A percentile compares a stretch with the other conserved stretches of the same genome.
These are phyloP conservation scores for Drosophila pseudotalamancana DNA, from an alignment of 2,888 invertebrate species.

Conservation along the genomic window DNA sequence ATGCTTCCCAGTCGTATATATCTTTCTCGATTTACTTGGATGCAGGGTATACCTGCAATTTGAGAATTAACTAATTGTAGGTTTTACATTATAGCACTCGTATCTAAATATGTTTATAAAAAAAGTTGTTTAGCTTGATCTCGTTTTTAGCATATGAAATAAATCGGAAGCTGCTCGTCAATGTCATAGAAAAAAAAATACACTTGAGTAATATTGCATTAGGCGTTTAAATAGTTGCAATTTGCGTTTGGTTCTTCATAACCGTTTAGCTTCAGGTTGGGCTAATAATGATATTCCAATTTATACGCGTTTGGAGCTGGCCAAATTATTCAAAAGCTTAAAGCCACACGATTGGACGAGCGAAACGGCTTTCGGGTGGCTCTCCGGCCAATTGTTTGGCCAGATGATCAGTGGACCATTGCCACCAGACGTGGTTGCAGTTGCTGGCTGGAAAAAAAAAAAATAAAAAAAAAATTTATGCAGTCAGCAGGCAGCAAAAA, in stretches of 20 bases:
- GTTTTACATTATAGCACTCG: constrained; percentile 36
- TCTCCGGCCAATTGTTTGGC: constrained; percentile 51
- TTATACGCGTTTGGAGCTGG: constrained; percentile 39
- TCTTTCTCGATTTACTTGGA: too few relatives aligned
- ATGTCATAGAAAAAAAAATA: constrained; percentile 19
- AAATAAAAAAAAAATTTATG: constrained; percentile 35
- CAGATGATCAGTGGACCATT: constrained; percentile 66
- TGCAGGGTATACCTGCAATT: constrained; percentile 18
- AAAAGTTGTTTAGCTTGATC: constrained; percentile 52
- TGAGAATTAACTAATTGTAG: constrained; percentile 51
- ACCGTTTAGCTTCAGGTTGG: neutral
- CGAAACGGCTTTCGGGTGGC: constrained; percentile 11
- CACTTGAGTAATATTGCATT: constrained; percentile 23
- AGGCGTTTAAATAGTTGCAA: constrained; percentile 6
- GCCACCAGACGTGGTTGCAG: constrained; percentile 56
- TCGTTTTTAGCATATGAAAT: constrained; percentile 19
- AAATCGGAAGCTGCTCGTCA: constrained; percentile 57
- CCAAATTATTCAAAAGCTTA: constrained; percentile 68
- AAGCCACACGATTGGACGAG: constrained; percentile 40
- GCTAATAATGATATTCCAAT: constrained; percentile 68
- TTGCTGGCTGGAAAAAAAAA: neutral
- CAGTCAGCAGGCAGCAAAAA: constrained; percentile 64
- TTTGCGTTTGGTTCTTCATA: constrained; percentile 1
- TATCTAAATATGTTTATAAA: constrained; percentile 11
- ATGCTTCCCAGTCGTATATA: neutral